A percentile compares a stretch with the other conserved stretches of the same genome.
Conservation (phyloP, 2,113 vertebrate genomes). For the Mohoua ochrocephala region DNA sequence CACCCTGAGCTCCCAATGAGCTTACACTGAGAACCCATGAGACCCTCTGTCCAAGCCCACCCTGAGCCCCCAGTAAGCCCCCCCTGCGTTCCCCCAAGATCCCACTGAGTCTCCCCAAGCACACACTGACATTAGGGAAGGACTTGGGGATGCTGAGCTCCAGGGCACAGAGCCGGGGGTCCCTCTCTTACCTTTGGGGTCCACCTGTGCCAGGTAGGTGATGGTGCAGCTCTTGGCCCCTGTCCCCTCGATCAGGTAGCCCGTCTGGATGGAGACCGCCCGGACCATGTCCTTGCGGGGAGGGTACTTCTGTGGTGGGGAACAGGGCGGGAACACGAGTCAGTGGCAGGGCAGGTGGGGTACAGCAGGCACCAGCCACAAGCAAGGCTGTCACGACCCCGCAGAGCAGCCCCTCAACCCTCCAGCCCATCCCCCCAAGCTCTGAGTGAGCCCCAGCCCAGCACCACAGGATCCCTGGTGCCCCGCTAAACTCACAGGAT, state of each 20-base stretch:
- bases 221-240: slow-evolving; percentile 82
- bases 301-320: slow-evolving; percentile 84
- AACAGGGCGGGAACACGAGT: neutral
- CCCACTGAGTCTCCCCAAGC: neutral
- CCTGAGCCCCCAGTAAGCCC: neutral
- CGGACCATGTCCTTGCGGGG: slow-evolving; percentile 91
- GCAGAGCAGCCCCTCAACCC: neutral
- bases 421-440: neutral
- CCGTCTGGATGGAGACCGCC: slow-evolving; percentile 92
- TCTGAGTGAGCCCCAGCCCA: neutral
- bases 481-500: slow-evolving; percentile 74
- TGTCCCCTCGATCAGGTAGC: slow-evolving; percentile 88
- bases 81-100: neutral
- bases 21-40: neutral
- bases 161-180: neutral
- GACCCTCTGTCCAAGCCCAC: neutral
- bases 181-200: slow-evolving; percentile 81
- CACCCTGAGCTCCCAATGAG: neutral
- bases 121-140: neutral
- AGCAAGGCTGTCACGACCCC: neutral
- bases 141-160: neutral
- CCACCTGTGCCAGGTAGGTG: slow-evolving; percentile 93
- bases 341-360: neutral
- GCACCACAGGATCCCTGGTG: neutral
- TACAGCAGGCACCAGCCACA: neutral